These are phyloP conservation scores for Herminia tarsipennalis DNA, from an alignment of 2,888 invertebrate species.

Conservation along the genomic window DNA sequence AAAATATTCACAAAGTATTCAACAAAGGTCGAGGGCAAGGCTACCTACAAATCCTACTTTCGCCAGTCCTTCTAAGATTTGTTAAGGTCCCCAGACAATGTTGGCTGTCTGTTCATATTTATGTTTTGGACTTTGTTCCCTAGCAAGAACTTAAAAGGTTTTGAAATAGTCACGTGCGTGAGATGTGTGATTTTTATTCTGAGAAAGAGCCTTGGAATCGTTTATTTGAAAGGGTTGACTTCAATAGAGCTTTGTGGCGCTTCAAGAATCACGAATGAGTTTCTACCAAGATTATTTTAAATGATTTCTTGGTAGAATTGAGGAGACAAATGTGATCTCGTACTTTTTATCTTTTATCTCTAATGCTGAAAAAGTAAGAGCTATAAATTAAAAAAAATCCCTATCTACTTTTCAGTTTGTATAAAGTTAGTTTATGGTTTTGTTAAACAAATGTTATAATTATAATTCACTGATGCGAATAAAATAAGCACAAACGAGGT, in stretches of 20 bases:
- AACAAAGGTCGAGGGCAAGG: neutral
- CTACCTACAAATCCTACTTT: constrained; percentile 1
- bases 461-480: too few relatives aligned
- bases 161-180: constrained; percentile 9
- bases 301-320: too few relatives aligned
- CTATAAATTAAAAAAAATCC: too few relatives aligned
- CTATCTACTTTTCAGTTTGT: too few relatives aligned
- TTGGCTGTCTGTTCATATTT: constrained; percentile 3
- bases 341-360: too few relatives aligned
- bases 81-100: constrained; percentile 4
- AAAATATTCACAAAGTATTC: constrained; percentile 2
- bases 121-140: constrained; percentile 4
- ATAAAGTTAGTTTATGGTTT: too few relatives aligned
- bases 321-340: too few relatives aligned
- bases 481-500: too few relatives aligned
- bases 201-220: neutral
- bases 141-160: constrained; percentile 5
- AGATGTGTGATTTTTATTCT: constrained; percentile 12
- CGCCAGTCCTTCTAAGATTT: constrained; percentile 3
- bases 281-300: too few relatives aligned
- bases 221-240: neutral
- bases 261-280: neutral
- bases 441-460: too few relatives aligned
- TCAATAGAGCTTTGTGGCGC: neutral
- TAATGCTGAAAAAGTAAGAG: too few relatives aligned